These are phyloP conservation scores for Urocolius indicus DNA, from an alignment of 2,113 vertebrate genomes.

Conservation along the genomic window DNA sequence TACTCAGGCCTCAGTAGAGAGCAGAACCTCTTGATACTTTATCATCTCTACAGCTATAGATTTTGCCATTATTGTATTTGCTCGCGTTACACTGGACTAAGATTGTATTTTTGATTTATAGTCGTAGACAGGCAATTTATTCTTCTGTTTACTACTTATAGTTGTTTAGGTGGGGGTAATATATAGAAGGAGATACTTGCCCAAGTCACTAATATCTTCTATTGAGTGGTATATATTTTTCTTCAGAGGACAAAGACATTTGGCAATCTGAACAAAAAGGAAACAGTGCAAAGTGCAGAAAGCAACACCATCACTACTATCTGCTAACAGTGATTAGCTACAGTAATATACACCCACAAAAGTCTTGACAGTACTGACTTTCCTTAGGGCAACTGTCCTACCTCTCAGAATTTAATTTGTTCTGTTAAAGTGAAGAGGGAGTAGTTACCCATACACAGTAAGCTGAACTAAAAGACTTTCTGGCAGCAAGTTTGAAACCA, in stretches of 20 bases:
- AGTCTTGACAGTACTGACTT: not conserved
- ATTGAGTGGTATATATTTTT: conserved; percentile 23
- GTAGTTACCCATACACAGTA: not conserved
- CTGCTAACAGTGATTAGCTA: not conserved
- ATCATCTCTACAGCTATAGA: conserved; percentile 72
- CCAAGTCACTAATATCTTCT: conserved; percentile 60
- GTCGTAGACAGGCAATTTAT: conserved; percentile 72
- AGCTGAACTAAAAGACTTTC: not conserved
- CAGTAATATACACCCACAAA: not conserved
- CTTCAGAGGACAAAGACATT: not conserved
- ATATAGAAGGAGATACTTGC: conserved; percentile 43
- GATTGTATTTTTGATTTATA: conserved; percentile 75
- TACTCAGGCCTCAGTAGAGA: conserved; percentile 27
- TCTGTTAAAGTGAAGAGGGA: not conserved
- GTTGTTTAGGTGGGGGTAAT: conserved; percentile 62
- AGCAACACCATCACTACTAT: not conserved
- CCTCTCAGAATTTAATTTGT: not conserved
- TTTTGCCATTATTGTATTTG: conserved; percentile 77
- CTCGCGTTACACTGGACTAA: conserved; percentile 54
- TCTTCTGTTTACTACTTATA: conserved; percentile 68
- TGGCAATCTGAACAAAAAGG: not conserved
- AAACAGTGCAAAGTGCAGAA: not conserved
- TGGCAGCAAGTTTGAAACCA: not conserved
- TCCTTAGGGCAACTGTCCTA: not conserved
- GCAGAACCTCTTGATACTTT: conserved; percentile 38